Evolutionary conservation across 2,888 invertebrate genomes (phyloP), one percentile per base, ranked within the genome.

Genomic region (Balanococcus diminutus): DNA sequence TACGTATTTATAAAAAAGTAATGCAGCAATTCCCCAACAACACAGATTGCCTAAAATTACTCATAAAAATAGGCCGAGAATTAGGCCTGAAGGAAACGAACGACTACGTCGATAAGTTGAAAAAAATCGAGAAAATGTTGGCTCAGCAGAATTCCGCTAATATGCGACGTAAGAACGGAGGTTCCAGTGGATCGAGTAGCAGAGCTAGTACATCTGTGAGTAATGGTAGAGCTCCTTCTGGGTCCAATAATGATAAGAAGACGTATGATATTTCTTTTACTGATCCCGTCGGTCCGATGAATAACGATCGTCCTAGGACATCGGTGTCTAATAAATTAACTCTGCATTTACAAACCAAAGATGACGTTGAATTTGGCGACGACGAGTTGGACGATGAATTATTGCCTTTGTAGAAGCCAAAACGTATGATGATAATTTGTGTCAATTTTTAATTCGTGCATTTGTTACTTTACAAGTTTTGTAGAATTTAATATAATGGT

Each of bases 21-120:
- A 95, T 98, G 89, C 92, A 93, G 25, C 93, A 94, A 88, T 99
- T 99, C 90, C 99, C 99, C 0, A 98, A 98, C 87, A 98, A 98
- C 90, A 92, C 96, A 0, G 97, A 98, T 89, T 98, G 98, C 90
- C 91, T 98, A 84, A 95, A 96, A 90, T 93, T 96, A 89, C 92
- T 98, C 89, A 95, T 97, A n/a, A 93, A 96, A 88, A 90, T 98
- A 82, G 95, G 96, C 89, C 95, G 94, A 46, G 97, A 98, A 89
- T 92, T 98, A 89, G 98, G 98, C 0, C 92, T 98, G 89, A 93
- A 95, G 56, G 98, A 99, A 89, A 95, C 96, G 0, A 94, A 95
- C 87, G 93, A 95, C 25, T 98, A 98, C 91, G 92, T 94, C 0
- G 91, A 93, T 46, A 97, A 97, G 89, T 91, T 98, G 89, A 95